Evolutionary conservation across 2,888 invertebrate species (phyloP), one percentile per base, ranked within the genome.

Genomic region (Sturmia bella): DNA sequence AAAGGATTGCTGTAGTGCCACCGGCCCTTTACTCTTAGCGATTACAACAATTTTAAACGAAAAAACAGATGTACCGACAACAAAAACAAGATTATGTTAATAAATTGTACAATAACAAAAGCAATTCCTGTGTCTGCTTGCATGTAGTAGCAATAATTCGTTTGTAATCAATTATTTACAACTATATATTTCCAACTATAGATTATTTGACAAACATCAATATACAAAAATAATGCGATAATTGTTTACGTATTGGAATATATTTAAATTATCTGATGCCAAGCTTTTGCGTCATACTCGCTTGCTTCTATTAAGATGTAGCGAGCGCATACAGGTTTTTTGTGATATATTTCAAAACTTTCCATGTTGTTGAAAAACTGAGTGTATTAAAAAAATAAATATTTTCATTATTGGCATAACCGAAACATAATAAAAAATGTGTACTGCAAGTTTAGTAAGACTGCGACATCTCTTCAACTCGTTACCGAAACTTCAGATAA

Each of bases 21-120:
- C 59, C 76, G 61, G 72, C 66, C 52, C 63, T 72, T 70, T 37
- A 69, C 50, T 50, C 64, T 52, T 43, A 70, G 24, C 64, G 50
- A 21, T 19, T 27, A 64, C 13, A 15, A n/a, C 32, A 43, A 57
- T 13, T 66, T 43, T 17, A 69, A 74, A 41, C 61, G 48, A 79
- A 73, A n/a, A 37, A 68, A 63, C 45, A 69, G 68, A 63, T 43
- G 21, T 27, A 50, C 24, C 56, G 50, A 17, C 27, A 56, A 19
- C 50, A 61, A 48, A 70, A 17, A 24, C 43, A 19, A 54, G 32
- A 43, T 24, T 24, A 68, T 68, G 15, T n/a, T n/a, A 43, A 43
- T 17, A 72, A 27, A 27, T 27, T 3, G 27, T 27, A 73, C 54
- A 68, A 73, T 32, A 45, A 37, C 52, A 66, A 59, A 15, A 54